phyloP scores from a whole-genome alignment of 2,113 vertebrate genomes.

The Myiozetetes cayanensis region DNA sequence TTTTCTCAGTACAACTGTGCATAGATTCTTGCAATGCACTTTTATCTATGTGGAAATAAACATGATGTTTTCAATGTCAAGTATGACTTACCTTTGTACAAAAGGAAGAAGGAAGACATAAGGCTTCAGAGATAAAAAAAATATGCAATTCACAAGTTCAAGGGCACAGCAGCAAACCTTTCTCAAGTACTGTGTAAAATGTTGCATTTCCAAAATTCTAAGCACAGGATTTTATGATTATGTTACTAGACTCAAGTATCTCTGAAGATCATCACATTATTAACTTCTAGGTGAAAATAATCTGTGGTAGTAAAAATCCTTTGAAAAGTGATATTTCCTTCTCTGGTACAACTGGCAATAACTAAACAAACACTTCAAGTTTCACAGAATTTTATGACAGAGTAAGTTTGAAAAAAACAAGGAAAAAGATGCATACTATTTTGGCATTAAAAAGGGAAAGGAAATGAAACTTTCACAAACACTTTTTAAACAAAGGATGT shows the following conservation, averaged over 20 bases:
- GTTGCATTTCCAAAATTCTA: not conserved
- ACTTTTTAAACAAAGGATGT: not conserved
- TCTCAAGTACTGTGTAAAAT: not conserved
- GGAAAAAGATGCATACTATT: not conserved
- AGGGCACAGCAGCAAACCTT: not conserved
- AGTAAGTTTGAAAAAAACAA: not conserved
- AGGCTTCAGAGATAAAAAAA: not conserved
- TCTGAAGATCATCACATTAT: not conserved
- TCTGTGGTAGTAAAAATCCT: not conserved
- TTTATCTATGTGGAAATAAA: not conserved
- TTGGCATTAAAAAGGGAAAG: not conserved
- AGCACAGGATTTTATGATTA: not conserved
- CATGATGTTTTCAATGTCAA: not conserved
- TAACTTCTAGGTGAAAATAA: not conserved
- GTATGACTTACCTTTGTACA: not conserved
- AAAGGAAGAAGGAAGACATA: not conserved
- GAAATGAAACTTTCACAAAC: not conserved
- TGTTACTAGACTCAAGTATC: not conserved
- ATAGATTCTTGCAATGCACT: not conserved
- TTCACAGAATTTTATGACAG: not conserved
- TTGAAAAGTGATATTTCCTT: not conserved
- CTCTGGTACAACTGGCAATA: not conserved
- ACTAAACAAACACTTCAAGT: not conserved
- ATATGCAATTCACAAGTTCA: not conserved
- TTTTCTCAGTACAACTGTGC: not conserved